phyloP scores from a whole-genome alignment of 2,797 vertebrate genomes.

The Manis javanica region DNA sequence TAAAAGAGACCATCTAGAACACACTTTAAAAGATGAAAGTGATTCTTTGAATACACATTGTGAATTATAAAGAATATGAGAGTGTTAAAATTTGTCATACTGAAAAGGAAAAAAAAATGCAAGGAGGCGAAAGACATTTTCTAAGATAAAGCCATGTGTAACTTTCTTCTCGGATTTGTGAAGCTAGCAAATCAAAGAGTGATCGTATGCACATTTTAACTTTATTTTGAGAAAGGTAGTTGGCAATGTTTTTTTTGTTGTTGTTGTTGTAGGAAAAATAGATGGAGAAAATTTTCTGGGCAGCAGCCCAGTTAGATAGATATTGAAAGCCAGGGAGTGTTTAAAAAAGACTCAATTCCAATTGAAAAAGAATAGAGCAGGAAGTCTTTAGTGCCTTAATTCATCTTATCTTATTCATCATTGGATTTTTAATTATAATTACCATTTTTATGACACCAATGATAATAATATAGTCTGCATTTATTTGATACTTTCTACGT shows the following conservation, averaged over 20 bases:
- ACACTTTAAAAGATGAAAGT: neutral
- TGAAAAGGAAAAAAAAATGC: neutral
- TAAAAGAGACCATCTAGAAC: neutral
- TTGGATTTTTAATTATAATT: neutral
- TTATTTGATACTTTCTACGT: neutral
- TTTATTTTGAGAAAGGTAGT: slow-evolving; percentile 8
- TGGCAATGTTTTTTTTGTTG: neutral
- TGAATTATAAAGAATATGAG: neutral
- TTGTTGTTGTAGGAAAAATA: neutral
- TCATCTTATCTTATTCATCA: neutral
- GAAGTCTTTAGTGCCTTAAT: neutral
- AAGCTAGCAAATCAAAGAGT: neutral
- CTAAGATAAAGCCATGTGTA: neutral
- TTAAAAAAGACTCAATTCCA: neutral
- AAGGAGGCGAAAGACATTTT: neutral
- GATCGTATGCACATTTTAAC: neutral
- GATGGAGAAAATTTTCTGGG: neutral
- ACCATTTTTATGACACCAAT: neutral
- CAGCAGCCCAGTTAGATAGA: neutral
- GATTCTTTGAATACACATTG: neutral
- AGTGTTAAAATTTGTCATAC: neutral
- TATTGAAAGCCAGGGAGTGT: neutral
- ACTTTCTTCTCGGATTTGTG: slow-evolving; percentile 6
- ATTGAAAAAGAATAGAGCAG: neutral
- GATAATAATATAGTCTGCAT: neutral